phyloP scores from a whole-genome alignment of 92 coral and sea anemone genomes.

The Umimayanthus kanabou region DNA sequence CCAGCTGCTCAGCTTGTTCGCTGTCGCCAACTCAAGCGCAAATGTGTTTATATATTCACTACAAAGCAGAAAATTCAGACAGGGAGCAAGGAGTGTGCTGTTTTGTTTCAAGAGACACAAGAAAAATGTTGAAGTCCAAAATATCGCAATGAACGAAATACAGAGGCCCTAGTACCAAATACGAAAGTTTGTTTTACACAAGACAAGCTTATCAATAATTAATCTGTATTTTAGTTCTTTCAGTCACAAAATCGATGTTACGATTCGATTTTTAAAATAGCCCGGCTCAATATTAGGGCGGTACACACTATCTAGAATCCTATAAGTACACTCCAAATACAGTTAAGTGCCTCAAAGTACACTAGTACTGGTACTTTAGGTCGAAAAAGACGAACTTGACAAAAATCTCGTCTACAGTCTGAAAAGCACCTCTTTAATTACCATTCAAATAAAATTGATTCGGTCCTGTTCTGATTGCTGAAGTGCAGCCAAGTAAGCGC shows the following conservation, averaged over 20 bases:
- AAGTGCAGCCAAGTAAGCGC: too few species aligned
- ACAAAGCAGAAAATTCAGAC: constrained; percentile 72
- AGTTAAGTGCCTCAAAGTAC: too few species aligned
- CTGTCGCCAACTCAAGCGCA: constrained; percentile 67
- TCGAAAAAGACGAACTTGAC: too few species aligned
- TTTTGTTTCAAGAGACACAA: background rate
- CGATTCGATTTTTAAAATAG: too few species aligned
- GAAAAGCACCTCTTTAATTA: too few species aligned
- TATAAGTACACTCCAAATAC: too few species aligned
- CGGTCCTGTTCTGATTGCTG: too few species aligned
- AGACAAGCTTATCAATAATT: background rate
- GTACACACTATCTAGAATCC: too few species aligned
- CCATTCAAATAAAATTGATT: too few species aligned
- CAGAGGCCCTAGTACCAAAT: background rate
- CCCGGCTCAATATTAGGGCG: too few species aligned
- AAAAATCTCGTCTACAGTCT: background rate
- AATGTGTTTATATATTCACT: constrained; percentile 73
- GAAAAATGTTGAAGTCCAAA: background rate
- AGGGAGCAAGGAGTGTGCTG: background rate
- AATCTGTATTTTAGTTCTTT: too few species aligned
- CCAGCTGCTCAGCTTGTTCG: constrained; percentile 49
- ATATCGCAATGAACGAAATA: background rate
- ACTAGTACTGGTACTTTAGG: too few species aligned
- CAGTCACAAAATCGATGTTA: background rate
- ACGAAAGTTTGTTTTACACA: background rate